Conservation (phyloP, 2,797 vertebrate species). For the Vespertilio murinus region DNA sequence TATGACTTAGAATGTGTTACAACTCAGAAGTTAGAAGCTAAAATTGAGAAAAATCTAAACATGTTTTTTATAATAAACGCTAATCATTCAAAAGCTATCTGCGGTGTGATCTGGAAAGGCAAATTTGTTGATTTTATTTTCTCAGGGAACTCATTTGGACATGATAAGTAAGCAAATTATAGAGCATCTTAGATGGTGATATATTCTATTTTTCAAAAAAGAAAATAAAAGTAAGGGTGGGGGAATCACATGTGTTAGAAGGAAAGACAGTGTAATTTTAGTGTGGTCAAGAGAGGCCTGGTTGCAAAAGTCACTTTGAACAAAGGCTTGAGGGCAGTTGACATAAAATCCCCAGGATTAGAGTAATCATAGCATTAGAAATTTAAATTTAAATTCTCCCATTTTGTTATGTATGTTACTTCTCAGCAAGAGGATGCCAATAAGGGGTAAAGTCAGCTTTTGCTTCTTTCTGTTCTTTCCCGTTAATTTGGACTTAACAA, state of each 20-base stretch:
- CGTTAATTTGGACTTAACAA: not conserved
- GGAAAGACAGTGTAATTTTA: not conserved
- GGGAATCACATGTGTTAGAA: not conserved
- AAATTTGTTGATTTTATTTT: not conserved
- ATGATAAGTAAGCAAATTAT: not conserved
- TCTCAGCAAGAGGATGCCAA: not conserved
- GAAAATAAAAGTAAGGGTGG: not conserved
- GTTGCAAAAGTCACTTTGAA: not conserved
- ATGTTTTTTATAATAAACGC: conserved; percentile 3
- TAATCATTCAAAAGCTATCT: conserved; percentile 3
- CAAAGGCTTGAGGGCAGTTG: not conserved
- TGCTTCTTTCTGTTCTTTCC: not conserved
- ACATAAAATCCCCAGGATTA: not conserved
- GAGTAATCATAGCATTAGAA: not conserved
- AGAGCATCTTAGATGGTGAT: not conserved
- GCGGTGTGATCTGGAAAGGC: not conserved
- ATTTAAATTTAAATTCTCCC: not conserved
- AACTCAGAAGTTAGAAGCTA: conserved; percentile 11
- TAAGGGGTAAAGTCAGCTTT: not conserved
- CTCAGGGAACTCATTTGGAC: not conserved
- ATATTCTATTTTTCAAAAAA: not conserved
- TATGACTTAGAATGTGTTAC: not conserved
- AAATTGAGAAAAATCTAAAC: not conserved
- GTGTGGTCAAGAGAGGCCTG: not conserved
- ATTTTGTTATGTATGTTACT: not conserved